Percentiles rank a stretch among this genome's conserved stretches.
These are phyloP conservation scores for Paragorgia papillata DNA, from an alignment of 92 coral and sea anemone genomes.

Conservation along the genomic window DNA sequence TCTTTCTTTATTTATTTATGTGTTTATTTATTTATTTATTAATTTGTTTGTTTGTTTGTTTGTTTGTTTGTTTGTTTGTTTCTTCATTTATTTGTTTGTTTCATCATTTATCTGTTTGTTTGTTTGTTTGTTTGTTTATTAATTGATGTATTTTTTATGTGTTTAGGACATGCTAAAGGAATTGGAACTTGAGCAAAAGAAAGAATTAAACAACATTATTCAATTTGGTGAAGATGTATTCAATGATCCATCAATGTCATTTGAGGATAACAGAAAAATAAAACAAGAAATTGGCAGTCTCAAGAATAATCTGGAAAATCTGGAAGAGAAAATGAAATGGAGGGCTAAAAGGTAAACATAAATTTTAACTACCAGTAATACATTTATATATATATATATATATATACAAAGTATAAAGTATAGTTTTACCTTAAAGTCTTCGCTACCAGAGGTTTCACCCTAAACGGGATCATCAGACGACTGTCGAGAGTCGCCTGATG, in stretches of 20 bases:
- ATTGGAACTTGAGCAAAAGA: constrained; percentile 31
- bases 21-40: too few relatives aligned
- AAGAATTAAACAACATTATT: constrained; percentile 18
- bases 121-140: background rate
- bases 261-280: constrained; percentile 36
- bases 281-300: constrained; percentile 39
- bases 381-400: too few relatives aligned
- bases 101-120: background rate
- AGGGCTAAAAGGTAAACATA: constrained; percentile 38
- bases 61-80: background rate
- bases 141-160: background rate
- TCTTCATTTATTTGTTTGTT: background rate
- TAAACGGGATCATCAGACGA: too few relatives aligned
- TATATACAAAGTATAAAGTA: too few relatives aligned
- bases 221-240: constrained; percentile 32
- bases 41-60: background rate
- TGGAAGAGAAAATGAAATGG: constrained; percentile 44
- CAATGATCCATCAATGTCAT: constrained; percentile 30
- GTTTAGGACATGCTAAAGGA: constrained; percentile 43
- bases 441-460: too few relatives aligned
- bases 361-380: too few relatives aligned
- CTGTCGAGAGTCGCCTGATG: too few relatives aligned
- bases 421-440: too few relatives aligned
- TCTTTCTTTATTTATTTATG: too few relatives aligned
- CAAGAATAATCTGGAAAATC: constrained; percentile 15